Evolutionary conservation across 2,113 vertebrate genomes (phyloP).

Genomic region (Pseudopipra pipra): DNA sequence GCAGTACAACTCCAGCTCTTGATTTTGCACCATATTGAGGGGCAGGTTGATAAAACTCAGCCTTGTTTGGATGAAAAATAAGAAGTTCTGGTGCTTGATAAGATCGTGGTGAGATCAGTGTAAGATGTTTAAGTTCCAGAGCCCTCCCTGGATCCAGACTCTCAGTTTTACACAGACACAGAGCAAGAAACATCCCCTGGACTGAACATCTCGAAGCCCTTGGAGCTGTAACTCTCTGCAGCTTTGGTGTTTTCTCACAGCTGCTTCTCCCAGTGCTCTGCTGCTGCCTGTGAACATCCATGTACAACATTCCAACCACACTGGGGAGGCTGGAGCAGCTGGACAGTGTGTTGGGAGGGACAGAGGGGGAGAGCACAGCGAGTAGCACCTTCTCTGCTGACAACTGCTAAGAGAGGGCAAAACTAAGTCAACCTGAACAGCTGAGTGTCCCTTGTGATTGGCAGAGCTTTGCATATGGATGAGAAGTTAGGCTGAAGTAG

Average conservation of each 20-base stretch:
- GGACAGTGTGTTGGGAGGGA: no score
- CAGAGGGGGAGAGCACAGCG: neutral
- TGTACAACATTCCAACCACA: accelerated
- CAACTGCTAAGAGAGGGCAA: neutral
- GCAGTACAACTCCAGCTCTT: neutral
- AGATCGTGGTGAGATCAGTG: neutral
- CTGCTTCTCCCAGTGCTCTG: neutral
- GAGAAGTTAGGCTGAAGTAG: neutral
- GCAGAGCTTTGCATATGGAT: neutral
- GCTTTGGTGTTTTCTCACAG: neutral
- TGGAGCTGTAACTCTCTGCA: neutral
- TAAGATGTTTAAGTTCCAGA: neutral
- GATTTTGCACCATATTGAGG: neutral
- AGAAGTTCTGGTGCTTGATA: neutral
- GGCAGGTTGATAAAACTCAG: neutral
- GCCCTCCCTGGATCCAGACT: neutral
- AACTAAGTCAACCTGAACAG: neutral
- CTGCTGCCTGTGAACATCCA: neutral
- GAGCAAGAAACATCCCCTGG: neutral
- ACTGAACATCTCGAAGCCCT: accelerated
- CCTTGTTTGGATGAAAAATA: neutral
- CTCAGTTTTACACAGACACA: neutral
- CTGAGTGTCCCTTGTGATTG: neutral
- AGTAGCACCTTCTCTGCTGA: neutral
- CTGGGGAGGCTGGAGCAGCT: accelerated